Base-by-base conservation (phyloP, 2,888 invertebrate genomes). In the Tortricodes alternella region DNA sequence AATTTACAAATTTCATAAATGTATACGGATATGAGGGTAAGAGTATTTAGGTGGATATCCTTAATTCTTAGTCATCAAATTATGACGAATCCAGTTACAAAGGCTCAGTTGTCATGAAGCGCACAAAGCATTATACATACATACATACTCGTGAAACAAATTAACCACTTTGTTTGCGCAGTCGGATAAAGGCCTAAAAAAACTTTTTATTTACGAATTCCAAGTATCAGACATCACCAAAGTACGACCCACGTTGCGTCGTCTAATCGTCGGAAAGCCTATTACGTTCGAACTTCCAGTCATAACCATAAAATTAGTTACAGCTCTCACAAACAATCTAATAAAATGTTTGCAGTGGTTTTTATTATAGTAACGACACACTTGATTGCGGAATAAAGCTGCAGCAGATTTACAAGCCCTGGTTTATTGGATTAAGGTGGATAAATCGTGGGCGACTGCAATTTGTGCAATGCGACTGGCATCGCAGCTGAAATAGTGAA, bases 191-290 rank as follows among this genome's bases (percentile, higher is more conserved):
- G n/a, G n/a, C n/a, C n/a, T n/a, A n/a, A n/a, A n/a, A n/a, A 9
- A 2, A 27, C 21, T 9, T 7, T 8, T 4, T 9, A 9, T 9
- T 27, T 27, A 5, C 2, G 9, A 18, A 37, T n/a, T 18, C 6
- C 37, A 44, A 29, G 18, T 44, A 29, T 29, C 18, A 18, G 41
- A 16, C 29, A 29, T 24, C 7, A 27, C 15, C n/a, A 11, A 29
- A 27, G 9, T 7, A 34, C 38, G 13, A 23, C 8, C 11, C 23
- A 9, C 48, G 46, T 34, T 48, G 19, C 48, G 37, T 46, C 41
- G 8, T 53, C 34, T 53, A 53, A 46, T 46, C 46, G 39, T 18
- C 53, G 46, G 46, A 34, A 53, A 53, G 53, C 55, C 55, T 41
- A 48, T 55, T 55, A 41, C 34, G 35, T 35, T 27, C 41, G 21